These are phyloP conservation scores for Tanypteryx hageni DNA, from an alignment of 2,888 invertebrate species.

Conservation along the genomic window DNA sequence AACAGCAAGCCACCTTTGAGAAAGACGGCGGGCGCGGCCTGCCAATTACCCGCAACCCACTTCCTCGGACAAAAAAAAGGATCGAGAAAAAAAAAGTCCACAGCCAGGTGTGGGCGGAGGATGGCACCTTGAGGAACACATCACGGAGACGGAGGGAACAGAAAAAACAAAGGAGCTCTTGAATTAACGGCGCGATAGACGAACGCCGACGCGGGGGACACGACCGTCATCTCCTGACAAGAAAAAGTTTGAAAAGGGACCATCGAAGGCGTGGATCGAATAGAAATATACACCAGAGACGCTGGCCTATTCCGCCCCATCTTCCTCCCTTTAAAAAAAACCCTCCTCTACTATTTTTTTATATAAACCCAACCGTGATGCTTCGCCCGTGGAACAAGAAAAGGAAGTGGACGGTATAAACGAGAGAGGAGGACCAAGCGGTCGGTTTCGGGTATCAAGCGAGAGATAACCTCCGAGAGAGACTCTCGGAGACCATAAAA, in stretches of 20 bases:
- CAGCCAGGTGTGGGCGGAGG: background rate
- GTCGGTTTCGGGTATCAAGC: slow-evolving; percentile 50
- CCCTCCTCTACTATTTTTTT: background rate
- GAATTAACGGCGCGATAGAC: background rate
- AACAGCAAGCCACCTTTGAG: background rate
- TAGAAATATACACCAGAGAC: background rate
- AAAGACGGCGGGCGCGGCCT: background rate
- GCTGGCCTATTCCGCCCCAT: background rate
- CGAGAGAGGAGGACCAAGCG: background rate
- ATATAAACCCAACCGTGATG: background rate
- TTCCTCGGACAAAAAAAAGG: slow-evolving; percentile 13
- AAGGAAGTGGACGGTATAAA: background rate
- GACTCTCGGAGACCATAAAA: slow-evolving; percentile 32
- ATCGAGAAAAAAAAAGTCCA: background rate
- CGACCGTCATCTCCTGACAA: background rate
- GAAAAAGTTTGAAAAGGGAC: background rate
- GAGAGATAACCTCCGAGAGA: slow-evolving; percentile 6
- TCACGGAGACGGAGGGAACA: background rate
- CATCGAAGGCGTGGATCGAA: background rate
- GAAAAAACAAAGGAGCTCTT: background rate
- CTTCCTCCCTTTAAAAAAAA: background rate
- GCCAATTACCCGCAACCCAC: background rate
- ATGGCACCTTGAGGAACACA: background rate
- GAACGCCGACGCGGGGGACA: background rate
- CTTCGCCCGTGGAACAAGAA: background rate